Evolutionary conservation across 2,888 invertebrate genomes (phyloP).

Genomic region (Drosophila atripex): DNA sequence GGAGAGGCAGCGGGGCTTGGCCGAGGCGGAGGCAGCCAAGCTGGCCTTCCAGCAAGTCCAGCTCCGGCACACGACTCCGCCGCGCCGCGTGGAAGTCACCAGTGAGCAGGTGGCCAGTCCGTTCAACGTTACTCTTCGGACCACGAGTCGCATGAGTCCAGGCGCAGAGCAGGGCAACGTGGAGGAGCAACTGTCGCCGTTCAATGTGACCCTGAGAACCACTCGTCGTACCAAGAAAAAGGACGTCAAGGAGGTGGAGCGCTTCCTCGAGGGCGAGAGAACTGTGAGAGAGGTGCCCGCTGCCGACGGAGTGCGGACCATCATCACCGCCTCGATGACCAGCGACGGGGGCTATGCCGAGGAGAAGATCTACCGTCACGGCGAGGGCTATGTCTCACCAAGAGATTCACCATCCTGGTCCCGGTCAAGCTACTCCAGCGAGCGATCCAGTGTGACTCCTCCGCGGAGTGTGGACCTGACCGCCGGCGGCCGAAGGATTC

Average conservation of each 20-base stretch:
- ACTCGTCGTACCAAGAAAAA: conserved; percentile 60
- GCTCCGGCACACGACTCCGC: conserved; percentile 85
- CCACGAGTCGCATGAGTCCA: conserved; percentile 81
- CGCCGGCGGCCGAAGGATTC: conserved; percentile 79
- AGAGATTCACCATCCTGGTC: conserved; percentile 72
- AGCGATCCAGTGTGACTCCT: conserved; percentile 76
- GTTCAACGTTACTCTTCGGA: conserved; percentile 84
- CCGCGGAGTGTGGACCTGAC: conserved; percentile 80
- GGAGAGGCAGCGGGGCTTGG: conserved; percentile 85
- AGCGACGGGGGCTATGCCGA: conserved; percentile 79
- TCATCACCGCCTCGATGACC: conserved; percentile 82
- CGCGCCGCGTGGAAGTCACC: conserved; percentile 82
- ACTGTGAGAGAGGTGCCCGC: conserved; percentile 86
- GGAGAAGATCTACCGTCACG: conserved; percentile 81
- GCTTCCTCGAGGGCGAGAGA: conserved; percentile 90
- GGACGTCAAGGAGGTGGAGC: conserved; percentile 75
- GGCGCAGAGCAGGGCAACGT: conserved; percentile 67
- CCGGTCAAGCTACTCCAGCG: conserved; percentile 71
- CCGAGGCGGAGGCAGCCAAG: conserved; percentile 84
- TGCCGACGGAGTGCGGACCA: conserved; percentile 81
- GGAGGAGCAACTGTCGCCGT: conserved; percentile 72
- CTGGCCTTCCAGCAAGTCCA: conserved; percentile 86
- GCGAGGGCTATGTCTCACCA: conserved; percentile 80
- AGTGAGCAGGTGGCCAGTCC: conserved; percentile 71
- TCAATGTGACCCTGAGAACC: conserved; percentile 78